These are phyloP conservation scores for Philantomba maxwellii DNA, from an alignment of 2,113 vertebrate species.

Conservation along the genomic window DNA sequence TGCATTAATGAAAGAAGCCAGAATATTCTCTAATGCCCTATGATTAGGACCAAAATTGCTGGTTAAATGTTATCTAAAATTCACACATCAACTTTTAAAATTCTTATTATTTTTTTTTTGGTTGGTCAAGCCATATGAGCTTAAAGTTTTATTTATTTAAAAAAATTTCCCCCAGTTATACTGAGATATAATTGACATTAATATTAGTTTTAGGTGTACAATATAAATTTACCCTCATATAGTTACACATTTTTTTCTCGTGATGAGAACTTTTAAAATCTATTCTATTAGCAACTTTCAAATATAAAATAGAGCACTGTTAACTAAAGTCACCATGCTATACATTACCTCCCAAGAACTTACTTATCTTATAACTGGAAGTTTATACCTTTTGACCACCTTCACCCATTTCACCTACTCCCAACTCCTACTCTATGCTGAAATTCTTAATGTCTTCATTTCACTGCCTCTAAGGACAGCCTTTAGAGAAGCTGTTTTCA, in stretches of 20 bases:
- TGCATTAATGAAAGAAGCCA: neutral
- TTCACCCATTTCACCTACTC: neutral
- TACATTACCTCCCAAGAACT: neutral
- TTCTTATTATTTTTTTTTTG: neutral
- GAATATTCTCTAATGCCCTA: neutral
- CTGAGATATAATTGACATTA: neutral
- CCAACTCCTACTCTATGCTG: neutral
- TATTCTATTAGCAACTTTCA: neutral
- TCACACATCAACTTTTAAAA: neutral
- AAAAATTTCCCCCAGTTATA: neutral
- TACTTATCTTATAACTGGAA: neutral
- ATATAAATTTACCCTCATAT: neutral
- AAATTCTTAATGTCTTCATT: neutral
- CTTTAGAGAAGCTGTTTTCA: neutral
- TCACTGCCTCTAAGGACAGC: neutral
- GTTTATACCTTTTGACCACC: neutral
- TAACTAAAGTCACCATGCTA: neutral
- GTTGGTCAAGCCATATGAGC: neutral
- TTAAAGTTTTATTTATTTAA: neutral
- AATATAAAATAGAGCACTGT: neutral
- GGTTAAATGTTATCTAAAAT: neutral
- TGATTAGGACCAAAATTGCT: neutral
- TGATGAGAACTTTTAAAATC: neutral
- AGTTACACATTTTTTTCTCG: neutral
- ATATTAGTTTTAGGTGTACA: neutral